Conservation (phyloP, 2,113 vertebrate genomes). For the Equus quagga region DNA sequence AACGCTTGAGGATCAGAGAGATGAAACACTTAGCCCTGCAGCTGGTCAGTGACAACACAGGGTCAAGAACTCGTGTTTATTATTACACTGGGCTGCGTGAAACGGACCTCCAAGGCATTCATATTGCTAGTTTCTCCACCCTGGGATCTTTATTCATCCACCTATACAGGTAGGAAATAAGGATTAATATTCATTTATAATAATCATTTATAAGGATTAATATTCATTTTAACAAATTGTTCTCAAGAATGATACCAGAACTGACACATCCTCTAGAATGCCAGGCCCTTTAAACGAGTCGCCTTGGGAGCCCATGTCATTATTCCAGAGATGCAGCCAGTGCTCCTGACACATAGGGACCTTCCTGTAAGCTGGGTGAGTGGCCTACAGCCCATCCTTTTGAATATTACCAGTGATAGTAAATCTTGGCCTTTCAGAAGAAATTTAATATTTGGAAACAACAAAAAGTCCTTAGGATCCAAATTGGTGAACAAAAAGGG, state of each 20-base stretch:
- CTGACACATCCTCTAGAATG: neutral
- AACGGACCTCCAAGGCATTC: neutral
- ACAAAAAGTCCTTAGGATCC: neutral
- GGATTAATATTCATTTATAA: neutral
- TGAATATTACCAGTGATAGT: neutral
- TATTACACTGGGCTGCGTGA: neutral
- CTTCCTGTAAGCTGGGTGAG: neutral
- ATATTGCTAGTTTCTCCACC: neutral
- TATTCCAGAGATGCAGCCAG: neutral
- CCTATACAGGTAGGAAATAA: neutral
- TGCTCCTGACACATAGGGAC: neutral
- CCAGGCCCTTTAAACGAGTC: neutral
- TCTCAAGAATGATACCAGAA: neutral
- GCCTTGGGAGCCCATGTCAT: neutral
- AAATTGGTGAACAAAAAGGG: neutral
- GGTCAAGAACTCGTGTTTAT: neutral
- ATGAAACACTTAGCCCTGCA: neutral
- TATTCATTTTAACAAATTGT: conserved; percentile 25
- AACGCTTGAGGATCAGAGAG: neutral
- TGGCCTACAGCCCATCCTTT: neutral
- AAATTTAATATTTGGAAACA: neutral
- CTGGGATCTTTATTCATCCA: neutral
- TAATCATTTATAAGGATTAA: neutral
- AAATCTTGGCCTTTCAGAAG: conserved; percentile 1
- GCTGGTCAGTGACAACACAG: neutral